Base-by-base conservation (phyloP, 2,797 vertebrate genomes). In the Rhabdophis nuchalis region DNA sequence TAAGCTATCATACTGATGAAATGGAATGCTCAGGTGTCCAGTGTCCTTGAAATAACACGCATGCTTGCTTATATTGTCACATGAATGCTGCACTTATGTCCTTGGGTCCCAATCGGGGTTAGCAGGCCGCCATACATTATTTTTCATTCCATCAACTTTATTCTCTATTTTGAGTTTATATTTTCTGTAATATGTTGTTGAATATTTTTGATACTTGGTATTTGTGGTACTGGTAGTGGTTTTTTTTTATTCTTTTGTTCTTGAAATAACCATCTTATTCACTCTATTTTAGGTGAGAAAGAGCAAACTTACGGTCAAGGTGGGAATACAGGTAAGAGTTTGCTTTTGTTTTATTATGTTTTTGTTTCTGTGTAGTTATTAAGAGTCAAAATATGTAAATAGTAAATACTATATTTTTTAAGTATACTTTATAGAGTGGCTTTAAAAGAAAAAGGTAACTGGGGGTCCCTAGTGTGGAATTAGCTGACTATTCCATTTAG, bases 261-360 rank as follows among this genome's bases (percentile, higher is more conserved):
- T 9, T 46, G 7, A 50, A n/a, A 8, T 77, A 89, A 87, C 3
- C 0, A 86, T 46, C 53, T 32, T 93, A 92, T 85, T 90, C 18
- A 13, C 3, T 95, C 50, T 94, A 0, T 96, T 94, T 29, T 93
- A 97, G 97, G 94, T 61, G 92, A 92, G 85, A 60, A 92, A 0
- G 94, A 95, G 0, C 54, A 93, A 16, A 18, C 93, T 93, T 93
- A 89, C 88, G 93, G 90, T 57, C 90, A 90, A 0, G 92, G 82
- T 57, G 95, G 54, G 89, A 96, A 95, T 41, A 90, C 82, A 0
- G 96, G 96, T 96, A 96, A 1, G 27, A 77, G 14, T 5, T 61
- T 50, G 77, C 25, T 54, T 89, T 61, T 54, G 72, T 82, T 23
- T 82, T 41, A 3, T 23, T 41, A 23, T 41, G 36, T 23, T 23